A percentile compares a stretch with the other conserved stretches of the same genome.
Conservation (phyloP, 2,797 vertebrate genomes). For the Phataginus tricuspis region DNA sequence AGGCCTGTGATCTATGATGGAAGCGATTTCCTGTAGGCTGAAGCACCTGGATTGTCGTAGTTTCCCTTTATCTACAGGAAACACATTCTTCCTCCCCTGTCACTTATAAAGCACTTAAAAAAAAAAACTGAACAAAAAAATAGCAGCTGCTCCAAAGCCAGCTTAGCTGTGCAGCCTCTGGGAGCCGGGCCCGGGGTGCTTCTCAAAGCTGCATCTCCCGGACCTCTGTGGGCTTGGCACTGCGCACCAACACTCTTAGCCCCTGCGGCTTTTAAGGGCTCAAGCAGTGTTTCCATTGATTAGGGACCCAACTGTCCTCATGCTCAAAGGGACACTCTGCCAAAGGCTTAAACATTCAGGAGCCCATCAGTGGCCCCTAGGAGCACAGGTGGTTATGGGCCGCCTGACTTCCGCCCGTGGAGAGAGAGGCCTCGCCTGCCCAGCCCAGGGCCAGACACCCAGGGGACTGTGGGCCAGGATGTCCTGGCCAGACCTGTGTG, state of each 20-base stretch:
- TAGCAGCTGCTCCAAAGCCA: constrained; percentile 43
- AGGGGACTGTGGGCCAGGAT: neutral
- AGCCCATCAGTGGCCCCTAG: neutral
- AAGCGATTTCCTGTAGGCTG: constrained; percentile 92
- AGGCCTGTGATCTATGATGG: constrained; percentile 96
- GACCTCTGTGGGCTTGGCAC: constrained; percentile 72
- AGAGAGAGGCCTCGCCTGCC: too few species aligned
- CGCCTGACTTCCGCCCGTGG: neutral
- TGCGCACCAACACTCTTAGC: constrained; percentile 56
- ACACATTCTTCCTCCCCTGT: constrained; percentile 79
- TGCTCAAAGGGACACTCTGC: neutral
- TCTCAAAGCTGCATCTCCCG: constrained; percentile 41
- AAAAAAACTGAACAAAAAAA: constrained; percentile 6
- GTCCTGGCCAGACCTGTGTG: neutral
- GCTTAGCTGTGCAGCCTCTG: constrained; percentile 66
- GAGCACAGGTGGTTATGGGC: neutral
- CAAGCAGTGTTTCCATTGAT: neutral
- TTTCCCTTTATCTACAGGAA: constrained; percentile 76
- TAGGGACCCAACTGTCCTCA: neutral
- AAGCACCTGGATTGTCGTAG: constrained; percentile 48
- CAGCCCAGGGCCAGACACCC: neutral
- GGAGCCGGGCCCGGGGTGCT: neutral
- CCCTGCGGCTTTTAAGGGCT: neutral
- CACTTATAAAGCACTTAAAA: constrained; percentile 68
- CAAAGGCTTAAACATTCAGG: neutral